A percentile compares a stretch with the other conserved stretches of the same genome.
phyloP scores from a whole-genome alignment of 2,797 vertebrate genomes.

The Hemibagrus guttatus region DNA sequence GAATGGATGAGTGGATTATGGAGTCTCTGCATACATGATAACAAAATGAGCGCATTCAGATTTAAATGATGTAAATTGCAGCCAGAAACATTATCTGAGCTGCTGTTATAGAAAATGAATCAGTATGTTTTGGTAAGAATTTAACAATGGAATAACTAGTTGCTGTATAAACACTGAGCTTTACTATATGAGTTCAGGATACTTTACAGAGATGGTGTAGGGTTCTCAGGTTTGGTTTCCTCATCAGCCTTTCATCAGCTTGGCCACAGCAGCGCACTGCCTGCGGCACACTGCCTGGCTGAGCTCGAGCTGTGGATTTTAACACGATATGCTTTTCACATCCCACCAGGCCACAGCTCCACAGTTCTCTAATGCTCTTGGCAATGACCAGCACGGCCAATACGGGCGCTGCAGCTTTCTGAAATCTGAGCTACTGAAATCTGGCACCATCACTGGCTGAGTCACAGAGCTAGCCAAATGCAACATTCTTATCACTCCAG shows the following conservation, averaged over 20 bases:
- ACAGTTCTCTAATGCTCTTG: conserved; percentile 31
- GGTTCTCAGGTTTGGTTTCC: neutral
- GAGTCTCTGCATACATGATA: too few species aligned
- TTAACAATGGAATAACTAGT: neutral
- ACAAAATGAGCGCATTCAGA: too few species aligned
- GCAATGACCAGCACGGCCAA: conserved; percentile 41
- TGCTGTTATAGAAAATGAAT: too few species aligned
- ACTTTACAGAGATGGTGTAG: neutral
- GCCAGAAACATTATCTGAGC: too few species aligned
- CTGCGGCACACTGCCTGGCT: conserved; percentile 41
- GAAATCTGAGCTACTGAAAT: conserved; percentile 28
- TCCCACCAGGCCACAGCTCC: conserved; percentile 38
- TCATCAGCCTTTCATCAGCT: conserved; percentile 42
- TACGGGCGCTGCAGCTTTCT: conserved; percentile 24
- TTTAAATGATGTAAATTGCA: too few species aligned
- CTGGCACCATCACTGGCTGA: conserved; percentile 25
- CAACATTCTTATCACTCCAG: conserved; percentile 17
- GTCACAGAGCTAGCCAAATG: conserved; percentile 16
- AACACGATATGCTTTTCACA: conserved; percentile 46
- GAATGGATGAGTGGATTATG: too few species aligned
- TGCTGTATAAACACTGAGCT: neutral
- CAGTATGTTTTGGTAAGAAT: too few species aligned
- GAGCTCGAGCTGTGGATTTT: conserved; percentile 31
- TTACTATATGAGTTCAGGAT: neutral
- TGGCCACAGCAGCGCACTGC: conserved; percentile 43